A percentile compares a stretch with the other conserved stretches of the same genome.
These are phyloP conservation scores for Darevskia mixta DNA, from an alignment of 2,797 vertebrate species.

Conservation along the genomic window DNA sequence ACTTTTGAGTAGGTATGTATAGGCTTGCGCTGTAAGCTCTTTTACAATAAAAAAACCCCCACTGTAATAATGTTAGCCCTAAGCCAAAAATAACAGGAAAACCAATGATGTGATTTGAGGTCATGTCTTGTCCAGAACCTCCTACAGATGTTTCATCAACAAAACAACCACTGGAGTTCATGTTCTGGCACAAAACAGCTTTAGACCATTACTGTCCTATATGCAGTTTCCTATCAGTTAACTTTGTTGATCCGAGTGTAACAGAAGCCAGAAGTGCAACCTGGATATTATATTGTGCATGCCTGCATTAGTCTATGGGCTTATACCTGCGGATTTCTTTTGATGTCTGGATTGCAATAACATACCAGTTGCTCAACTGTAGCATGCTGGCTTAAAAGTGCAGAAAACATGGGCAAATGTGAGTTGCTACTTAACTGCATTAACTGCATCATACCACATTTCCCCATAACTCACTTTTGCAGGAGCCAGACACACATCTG, in stretches of 20 bases:
- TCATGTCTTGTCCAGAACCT: constrained; percentile 38
- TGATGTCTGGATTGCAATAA: background rate
- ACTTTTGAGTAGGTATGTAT: background rate
- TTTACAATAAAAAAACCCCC: constrained; percentile 10
- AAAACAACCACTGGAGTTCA: constrained; percentile 42
- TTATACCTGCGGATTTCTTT: background rate
- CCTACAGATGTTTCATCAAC: constrained; percentile 52
- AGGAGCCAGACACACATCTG: background rate
- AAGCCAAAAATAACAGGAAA: constrained; percentile 58
- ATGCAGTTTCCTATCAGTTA: background rate
- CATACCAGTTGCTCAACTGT: background rate
- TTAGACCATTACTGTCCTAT: background rate
- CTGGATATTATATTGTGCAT: background rate
- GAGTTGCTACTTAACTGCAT: background rate
- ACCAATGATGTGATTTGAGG: constrained; percentile 9
- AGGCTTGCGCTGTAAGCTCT: background rate
- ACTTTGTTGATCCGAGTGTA: background rate
- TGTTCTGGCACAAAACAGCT: constrained; percentile 33
- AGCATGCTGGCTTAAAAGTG: background rate
- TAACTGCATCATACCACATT: background rate
- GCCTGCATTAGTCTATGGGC: background rate
- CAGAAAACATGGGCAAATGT: background rate
- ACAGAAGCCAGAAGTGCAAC: background rate
- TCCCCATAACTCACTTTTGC: background rate
- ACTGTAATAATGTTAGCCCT: background rate